Conservation (phyloP, 2,113 vertebrate genomes). For the Pseudorectes ferrugineus region DNA sequence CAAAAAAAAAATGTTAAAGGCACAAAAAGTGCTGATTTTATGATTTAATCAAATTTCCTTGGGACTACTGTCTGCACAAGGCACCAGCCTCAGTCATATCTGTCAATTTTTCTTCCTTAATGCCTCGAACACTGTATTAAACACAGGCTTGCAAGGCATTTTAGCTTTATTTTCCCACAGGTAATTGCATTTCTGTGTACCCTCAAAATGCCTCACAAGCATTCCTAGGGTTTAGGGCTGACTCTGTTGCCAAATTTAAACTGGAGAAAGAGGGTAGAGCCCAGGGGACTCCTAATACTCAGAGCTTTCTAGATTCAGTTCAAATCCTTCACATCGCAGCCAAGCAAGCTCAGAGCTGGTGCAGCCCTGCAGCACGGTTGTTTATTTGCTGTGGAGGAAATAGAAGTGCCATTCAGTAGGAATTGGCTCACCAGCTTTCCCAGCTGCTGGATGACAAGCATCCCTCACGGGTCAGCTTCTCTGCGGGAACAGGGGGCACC, state of each 20-base stretch:
- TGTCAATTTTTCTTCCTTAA: background rate
- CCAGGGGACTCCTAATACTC: conserved; percentile 15
- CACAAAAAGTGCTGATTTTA: background rate
- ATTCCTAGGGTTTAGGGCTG: background rate
- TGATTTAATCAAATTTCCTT: background rate
- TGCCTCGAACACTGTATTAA: background rate
- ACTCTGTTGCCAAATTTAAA: conserved; percentile 16
- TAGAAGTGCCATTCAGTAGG: conserved; percentile 57
- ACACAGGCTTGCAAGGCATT: background rate
- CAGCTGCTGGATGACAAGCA: conserved; percentile 43
- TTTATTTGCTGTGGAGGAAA: conserved; percentile 51
- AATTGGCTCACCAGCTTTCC: conserved; percentile 42
- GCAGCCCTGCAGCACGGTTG: background rate
- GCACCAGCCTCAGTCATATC: background rate
- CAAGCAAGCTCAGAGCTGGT: background rate
- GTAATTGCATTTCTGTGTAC: background rate
- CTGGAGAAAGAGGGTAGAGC: conserved; percentile 19
- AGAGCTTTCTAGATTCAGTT: conserved; percentile 28
- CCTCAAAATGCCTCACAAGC: background rate
- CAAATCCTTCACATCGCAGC: background rate
- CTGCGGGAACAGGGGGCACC: background rate
- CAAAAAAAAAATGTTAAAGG: background rate
- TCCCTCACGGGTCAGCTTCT: conserved; percentile 1
- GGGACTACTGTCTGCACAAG: background rate
- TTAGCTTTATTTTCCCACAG: background rate